These are phyloP conservation scores for Drosophila neotestacea DNA, from an alignment of 2,888 invertebrate genomes.

Conservation along the genomic window DNA sequence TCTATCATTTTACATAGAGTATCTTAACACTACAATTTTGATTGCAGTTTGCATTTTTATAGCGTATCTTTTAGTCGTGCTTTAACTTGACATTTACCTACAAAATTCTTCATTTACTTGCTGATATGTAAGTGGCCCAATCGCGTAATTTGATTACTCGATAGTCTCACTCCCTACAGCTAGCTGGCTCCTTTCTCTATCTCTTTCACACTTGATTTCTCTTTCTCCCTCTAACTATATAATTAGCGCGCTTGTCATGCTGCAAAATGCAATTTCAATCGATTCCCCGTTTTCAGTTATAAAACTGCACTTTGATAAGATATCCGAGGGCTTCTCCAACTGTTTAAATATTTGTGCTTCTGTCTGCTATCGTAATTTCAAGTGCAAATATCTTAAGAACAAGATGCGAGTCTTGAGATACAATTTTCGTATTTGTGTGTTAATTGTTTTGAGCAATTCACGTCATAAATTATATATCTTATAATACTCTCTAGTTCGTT, in stretches of 20 bases:
- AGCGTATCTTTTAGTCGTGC: constrained; percentile 7
- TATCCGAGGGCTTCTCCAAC: constrained; percentile 27
- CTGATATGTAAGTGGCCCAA: constrained; percentile 29
- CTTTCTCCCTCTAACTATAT: constrained; percentile 8
- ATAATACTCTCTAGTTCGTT: constrained; percentile 14
- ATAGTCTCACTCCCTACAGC: constrained; percentile 9
- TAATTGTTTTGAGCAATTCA: constrained; percentile 49
- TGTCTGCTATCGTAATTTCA: constrained; percentile 46
- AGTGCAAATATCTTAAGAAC: constrained; percentile 18
- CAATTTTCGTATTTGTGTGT: constrained; percentile 45
- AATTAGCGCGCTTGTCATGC: constrained; percentile 39
- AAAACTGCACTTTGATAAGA: constrained; percentile 32
- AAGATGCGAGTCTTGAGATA: constrained; percentile 9
- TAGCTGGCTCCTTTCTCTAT: constrained; percentile 12
- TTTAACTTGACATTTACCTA: not conserved
- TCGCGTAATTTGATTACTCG: constrained; percentile 48
- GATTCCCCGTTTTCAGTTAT: constrained; percentile 16
- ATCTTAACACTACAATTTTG: not conserved
- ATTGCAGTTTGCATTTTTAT: not conserved
- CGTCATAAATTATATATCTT: constrained; percentile 14
- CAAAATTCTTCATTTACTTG: constrained; percentile 23
- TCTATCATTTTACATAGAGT: too few relatives aligned
- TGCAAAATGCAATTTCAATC: constrained; percentile 30
- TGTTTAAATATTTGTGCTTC: constrained; percentile 58
- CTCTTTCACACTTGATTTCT: constrained; percentile 8